Conservation (phyloP, 2,797 vertebrate genomes). For the Enteromius viviparus region DNA sequence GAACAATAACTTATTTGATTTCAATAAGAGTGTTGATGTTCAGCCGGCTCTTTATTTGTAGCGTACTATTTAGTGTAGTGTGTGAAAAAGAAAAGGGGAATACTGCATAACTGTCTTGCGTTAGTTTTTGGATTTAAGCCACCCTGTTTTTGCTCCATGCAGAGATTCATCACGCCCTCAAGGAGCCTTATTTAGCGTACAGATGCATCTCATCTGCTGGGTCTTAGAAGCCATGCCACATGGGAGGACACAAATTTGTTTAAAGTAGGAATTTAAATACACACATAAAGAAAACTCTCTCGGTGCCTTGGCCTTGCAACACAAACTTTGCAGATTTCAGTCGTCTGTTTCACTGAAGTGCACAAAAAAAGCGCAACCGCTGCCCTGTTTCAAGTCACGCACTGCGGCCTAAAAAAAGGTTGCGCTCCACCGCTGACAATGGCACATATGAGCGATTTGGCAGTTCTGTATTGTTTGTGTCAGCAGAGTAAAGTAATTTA, state of each 20-base stretch:
- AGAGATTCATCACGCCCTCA: conserved; percentile 40
- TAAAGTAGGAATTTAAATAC: conserved; percentile 44
- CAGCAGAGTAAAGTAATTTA: conserved; percentile 42
- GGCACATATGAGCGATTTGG: conserved; percentile 16
- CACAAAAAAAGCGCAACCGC: background rate
- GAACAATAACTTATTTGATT: conserved; percentile 44
- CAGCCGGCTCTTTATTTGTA: conserved; percentile 33
- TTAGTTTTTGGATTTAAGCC: conserved; percentile 48
- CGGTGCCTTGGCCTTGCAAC: conserved; percentile 12
- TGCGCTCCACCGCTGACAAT: conserved; percentile 41
- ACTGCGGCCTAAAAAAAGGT: conserved; percentile 23
- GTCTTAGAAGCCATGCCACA: conserved; percentile 44
- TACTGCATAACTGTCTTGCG: conserved; percentile 47
- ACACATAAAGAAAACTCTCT: conserved; percentile 45
- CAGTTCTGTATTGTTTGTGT: conserved; percentile 53
- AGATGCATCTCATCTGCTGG: conserved; percentile 52
- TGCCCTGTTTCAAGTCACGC: conserved; percentile 25
- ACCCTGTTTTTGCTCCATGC: conserved; percentile 47
- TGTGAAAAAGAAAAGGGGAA: conserved; percentile 39
- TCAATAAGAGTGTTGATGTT: conserved; percentile 30
- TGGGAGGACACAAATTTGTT: conserved; percentile 49
- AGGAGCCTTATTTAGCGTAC: conserved; percentile 52
- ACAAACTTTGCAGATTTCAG: conserved; percentile 38
- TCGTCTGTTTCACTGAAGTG: conserved; percentile 7
- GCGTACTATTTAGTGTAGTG: conserved; percentile 17